Evolutionary conservation across 2,797 vertebrate species (phyloP).

Genomic region (Rhincodon typus): DNA sequence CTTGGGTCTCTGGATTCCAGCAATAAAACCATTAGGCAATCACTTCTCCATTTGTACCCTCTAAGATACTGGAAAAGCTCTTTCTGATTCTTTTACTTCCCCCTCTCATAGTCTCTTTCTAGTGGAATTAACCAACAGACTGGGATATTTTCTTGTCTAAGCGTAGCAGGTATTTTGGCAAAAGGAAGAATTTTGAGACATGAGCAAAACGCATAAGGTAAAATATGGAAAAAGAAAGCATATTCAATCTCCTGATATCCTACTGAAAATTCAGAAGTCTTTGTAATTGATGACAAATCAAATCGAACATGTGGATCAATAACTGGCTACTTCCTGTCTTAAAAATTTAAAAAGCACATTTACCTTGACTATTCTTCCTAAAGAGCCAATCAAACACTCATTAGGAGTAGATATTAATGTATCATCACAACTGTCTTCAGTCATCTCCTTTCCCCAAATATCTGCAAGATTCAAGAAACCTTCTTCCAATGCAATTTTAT

Average conservation of each 20-base stretch:
- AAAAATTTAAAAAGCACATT: conserved; percentile 47
- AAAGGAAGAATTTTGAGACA: background rate
- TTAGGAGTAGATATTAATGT: conserved; percentile 50
- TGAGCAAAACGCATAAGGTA: background rate
- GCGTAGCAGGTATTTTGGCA: background rate
- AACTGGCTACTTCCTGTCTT: background rate
- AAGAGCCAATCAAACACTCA: conserved; percentile 75
- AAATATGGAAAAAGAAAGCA: background rate
- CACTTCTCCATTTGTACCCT: no score
- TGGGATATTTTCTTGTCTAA: background rate
- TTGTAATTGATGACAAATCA: background rate
- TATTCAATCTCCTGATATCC: background rate
- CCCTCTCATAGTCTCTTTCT: background rate
- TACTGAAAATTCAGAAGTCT: background rate
- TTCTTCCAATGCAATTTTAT: conserved; percentile 79
- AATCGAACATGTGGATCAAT: background rate
- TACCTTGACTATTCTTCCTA: conserved; percentile 80
- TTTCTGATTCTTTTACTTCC: background rate
- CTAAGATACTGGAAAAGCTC: background rate
- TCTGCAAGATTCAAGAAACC: conserved; percentile 74
- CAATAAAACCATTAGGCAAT: no score
- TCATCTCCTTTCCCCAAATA: conserved; percentile 67
- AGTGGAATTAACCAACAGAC: background rate
- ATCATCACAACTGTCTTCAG: conserved; percentile 51
- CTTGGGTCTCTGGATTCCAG: no score